These are phyloP conservation scores for Pteropus rufus DNA, from an alignment of 2,797 vertebrate species.

Conservation along the genomic window DNA sequence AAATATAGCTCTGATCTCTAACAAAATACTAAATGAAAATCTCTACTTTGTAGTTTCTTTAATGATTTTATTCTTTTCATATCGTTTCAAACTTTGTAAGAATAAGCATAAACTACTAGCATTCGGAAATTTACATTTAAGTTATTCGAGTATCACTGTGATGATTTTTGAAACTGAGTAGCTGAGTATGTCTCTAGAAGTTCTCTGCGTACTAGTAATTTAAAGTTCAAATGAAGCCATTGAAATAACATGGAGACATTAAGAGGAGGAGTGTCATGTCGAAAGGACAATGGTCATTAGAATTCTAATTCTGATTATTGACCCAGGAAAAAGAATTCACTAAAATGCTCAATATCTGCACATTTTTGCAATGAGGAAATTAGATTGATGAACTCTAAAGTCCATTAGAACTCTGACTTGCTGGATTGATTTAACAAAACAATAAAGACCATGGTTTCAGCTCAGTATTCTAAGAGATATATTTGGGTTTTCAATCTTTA, in stretches of 20 bases:
- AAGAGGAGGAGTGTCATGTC: not conserved
- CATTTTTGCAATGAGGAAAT: not conserved
- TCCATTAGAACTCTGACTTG: not conserved
- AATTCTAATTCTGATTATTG: not conserved
- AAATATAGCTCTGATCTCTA: slow-evolving; percentile 42
- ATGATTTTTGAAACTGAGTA: slow-evolving; percentile 36
- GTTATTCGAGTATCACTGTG: not conserved
- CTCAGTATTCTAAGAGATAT: not conserved
- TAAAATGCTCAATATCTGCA: not conserved
- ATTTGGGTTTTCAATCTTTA: not conserved
- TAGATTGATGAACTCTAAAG: not conserved
- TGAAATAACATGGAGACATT: not conserved
- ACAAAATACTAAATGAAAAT: not conserved
- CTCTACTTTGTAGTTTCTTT: not conserved
- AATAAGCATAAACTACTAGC: not conserved
- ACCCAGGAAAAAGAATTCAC: not conserved
- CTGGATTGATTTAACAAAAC: not conserved
- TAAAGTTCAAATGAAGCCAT: not conserved
- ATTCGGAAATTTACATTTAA: not conserved
- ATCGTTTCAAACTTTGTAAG: not conserved
- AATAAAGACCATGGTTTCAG: not conserved
- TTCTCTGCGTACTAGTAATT: not conserved
- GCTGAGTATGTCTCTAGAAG: not conserved
- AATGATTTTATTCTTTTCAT: slow-evolving; percentile 8
- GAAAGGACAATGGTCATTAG: not conserved